A percentile compares a stretch with the other conserved stretches of the same genome.
Conservation (phyloP, 2,113 vertebrate genomes). For the Semnornis frantzii region DNA sequence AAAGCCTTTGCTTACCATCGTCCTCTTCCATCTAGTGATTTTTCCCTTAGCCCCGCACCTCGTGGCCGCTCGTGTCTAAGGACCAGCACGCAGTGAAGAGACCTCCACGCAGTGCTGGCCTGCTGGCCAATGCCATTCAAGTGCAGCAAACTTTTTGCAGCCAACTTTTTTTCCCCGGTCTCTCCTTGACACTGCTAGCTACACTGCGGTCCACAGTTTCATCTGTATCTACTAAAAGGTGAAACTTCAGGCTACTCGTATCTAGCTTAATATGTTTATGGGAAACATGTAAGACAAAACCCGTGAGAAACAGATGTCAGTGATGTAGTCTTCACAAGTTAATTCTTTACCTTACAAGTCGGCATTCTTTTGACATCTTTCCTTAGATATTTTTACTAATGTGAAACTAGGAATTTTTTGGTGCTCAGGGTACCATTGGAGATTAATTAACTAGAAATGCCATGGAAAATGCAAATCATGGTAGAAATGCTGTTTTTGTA, state of each 20-base stretch:
- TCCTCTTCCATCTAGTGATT: not conserved
- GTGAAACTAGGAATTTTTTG: not conserved
- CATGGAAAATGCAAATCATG: not conserved
- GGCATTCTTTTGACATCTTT: not conserved
- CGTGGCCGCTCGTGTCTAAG: fast-evolving
- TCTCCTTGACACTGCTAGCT: not conserved
- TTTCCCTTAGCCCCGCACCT: fast-evolving
- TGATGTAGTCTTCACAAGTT: not conserved
- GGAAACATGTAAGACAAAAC: not conserved
- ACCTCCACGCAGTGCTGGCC: fast-evolving
- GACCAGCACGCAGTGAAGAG: fast-evolving
- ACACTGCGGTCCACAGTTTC: not conserved
- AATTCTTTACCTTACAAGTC: not conserved
- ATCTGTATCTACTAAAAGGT: not conserved
- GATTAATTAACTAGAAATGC: not conserved
- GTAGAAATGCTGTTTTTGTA: not conserved
- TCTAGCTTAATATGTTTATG: no score
- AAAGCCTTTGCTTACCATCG: no score
- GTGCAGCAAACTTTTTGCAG: fast-evolving
- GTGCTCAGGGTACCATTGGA: not conserved
- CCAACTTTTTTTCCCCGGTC: fast-evolving
- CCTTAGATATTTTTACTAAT: not conserved
- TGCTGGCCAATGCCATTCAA: not conserved
- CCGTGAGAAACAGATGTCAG: not conserved
- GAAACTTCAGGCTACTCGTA: not conserved